These are phyloP conservation scores for Aptenodytes patagonicus DNA, from an alignment of 2,113 vertebrate species.

Conservation along the genomic window DNA sequence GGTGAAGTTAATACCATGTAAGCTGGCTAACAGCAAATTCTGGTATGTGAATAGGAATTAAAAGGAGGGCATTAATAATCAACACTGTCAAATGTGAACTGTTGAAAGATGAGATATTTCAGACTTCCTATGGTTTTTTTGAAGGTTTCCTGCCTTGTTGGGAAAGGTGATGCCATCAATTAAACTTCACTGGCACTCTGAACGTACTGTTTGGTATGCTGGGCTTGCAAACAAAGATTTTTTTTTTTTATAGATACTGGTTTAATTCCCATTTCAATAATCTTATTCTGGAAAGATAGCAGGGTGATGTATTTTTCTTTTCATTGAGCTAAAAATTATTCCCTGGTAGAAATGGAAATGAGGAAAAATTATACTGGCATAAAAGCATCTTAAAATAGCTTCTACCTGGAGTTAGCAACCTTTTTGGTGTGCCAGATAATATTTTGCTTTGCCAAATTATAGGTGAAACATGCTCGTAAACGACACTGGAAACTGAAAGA, in stretches of 20 bases:
- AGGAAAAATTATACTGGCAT: not conserved
- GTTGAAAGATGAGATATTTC: not conserved
- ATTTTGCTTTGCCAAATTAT: not conserved
- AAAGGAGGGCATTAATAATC: not conserved
- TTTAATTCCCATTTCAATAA: not conserved
- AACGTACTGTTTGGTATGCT: not conserved
- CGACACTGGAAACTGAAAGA: not conserved
- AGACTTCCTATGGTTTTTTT: not conserved
- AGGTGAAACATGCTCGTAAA: not conserved
- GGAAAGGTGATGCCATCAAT: not conserved
- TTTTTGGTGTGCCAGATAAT: not conserved
- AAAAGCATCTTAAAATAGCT: not conserved
- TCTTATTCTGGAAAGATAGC: not conserved
- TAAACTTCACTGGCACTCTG: not conserved
- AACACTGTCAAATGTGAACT: not conserved
- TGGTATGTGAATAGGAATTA: not conserved
- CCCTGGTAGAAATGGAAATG: not conserved
- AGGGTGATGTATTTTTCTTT: not conserved
- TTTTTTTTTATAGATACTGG: not conserved
- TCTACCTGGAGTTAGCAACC: not conserved
- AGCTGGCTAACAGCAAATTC: not conserved
- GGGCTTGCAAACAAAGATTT: not conserved
- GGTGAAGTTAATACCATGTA: not conserved
- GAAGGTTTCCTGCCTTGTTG: not conserved
- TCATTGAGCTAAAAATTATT: not conserved